Evolutionary conservation across 2,888 invertebrate genomes (phyloP).

Genomic region (Epirrhoe tristata): DNA sequence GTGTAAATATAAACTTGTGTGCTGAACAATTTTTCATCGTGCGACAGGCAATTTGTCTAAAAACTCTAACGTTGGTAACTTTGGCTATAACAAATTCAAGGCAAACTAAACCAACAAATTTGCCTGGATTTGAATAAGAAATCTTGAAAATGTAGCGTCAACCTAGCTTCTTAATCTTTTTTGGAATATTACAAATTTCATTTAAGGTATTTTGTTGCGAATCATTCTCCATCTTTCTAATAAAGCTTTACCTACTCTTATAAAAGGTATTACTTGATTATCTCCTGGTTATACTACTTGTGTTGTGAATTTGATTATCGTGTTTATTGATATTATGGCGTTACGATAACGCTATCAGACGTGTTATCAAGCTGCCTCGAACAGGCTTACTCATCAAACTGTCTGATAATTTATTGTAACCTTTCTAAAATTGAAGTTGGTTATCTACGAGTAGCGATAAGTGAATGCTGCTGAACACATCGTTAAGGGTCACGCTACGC

Average conservation of each 20-base stretch:
- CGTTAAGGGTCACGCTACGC: neutral
- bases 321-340: constrained; percentile 52
- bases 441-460: constrained; percentile 30
- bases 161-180: neutral
- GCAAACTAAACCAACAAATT: neutral
- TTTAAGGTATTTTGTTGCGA: neutral
- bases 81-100: constrained; percentile 3
- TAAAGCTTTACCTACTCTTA: neutral
- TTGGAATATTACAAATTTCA: neutral
- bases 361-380: constrained; percentile 44
- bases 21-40: neutral
- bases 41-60: neutral
- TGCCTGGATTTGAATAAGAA: constrained; percentile 12
- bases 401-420: constrained; percentile 46
- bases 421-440: constrained; percentile 49
- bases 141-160: neutral
- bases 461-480: constrained; percentile 20
- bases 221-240: constrained; percentile 1
- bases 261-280: neutral
- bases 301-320: constrained; percentile 45
- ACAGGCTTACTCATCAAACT: constrained; percentile 49
- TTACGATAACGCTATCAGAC: constrained; percentile 52
- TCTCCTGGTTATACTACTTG: constrained; percentile 6
- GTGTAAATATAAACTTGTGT: constrained; percentile 6
- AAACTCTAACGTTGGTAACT: constrained; percentile 2